A percentile compares a stretch with the other conserved stretches of the same genome.
Conservation (phyloP, 2,888 invertebrate genomes). For the Prosopocoilus inquinatus region DNA sequence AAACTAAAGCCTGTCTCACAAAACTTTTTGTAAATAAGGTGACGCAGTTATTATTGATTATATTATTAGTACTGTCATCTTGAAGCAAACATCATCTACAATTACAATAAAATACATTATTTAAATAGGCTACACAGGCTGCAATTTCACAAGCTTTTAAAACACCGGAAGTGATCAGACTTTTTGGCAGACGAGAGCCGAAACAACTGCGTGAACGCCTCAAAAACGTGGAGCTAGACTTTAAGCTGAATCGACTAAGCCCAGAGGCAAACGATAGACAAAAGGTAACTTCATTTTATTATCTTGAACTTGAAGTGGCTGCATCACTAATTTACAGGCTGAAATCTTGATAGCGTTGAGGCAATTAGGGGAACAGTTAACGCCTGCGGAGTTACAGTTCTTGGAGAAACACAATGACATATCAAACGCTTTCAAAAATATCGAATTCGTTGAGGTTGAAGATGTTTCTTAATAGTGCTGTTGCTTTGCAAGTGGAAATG, state of each 20-base stretch:
- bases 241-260: conserved; percentile 60
- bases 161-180: conserved; percentile 70
- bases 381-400: conserved; percentile 51
- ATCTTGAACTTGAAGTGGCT: neutral
- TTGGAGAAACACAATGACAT: conserved; percentile 51
- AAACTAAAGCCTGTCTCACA: too few species aligned
- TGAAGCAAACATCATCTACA: neutral
- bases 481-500: too few species aligned
- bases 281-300: conserved; percentile 42
- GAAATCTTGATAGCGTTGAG: conserved; percentile 54
- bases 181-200: conserved; percentile 71
- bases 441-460: conserved; percentile 51
- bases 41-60: too few species aligned
- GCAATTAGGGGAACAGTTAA: conserved; percentile 55
- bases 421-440: conserved; percentile 44
- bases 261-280: conserved; percentile 54
- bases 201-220: conserved; percentile 61
- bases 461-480: conserved; percentile 33
- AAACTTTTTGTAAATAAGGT: too few species aligned
- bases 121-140: conserved; percentile 64
- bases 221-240: conserved; percentile 58
- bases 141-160: conserved; percentile 73
- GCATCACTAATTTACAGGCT: conserved; percentile 34
- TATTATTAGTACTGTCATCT: too few species aligned
- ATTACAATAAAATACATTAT: neutral